Evolutionary conservation across 2,888 invertebrate genomes (phyloP), one percentile per base, ranked within the genome.

Genomic region (Drosophila stalkeri): DNA sequence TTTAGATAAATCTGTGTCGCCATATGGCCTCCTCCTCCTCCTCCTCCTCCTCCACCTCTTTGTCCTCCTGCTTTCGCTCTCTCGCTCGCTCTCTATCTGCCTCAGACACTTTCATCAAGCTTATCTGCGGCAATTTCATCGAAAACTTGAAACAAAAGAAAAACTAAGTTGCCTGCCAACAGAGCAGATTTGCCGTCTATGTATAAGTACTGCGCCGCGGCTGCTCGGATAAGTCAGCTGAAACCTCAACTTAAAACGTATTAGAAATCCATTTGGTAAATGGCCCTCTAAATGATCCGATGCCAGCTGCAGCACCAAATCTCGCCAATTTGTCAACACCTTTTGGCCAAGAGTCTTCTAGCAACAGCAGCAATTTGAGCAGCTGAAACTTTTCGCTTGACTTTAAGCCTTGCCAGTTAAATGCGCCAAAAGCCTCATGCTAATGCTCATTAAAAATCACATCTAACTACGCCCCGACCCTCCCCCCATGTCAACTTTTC

Each of bases 361-460:
- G n/a, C n/a, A n/a, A n/a, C n/a, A 33, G 51, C 51, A 44, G 31
- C 20, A 16, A 61, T 64, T 55, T 23, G n/a, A 35, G 20, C 16
- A 16, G 31, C 60, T 18, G 2, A 65, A 63, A 65, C 49, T 65
- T 63, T 64, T 37, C 49, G 12, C 16, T 27, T 27, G 33, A 39
- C 66, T 69, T 47, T 27, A 51, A 56, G 60, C 27, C 31, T 41
- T 37, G 47, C 14, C 27, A 56, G 46, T 20, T 46, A 49, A 46
- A 43, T 39, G 23, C 63, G 63, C 71, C 70, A 61, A 72, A 86
- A 80, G 77, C 77, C 77, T 64, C 77, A 67, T 70, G 69, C 74
- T 84, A 82, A 80, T 86, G 76, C 88, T 88, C 89, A 88, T 88
- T 88, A 88, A 88, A 88, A 89, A 89, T 83, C 83, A 63, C 57